Conservation (phyloP, 2,888 invertebrate genomes). For the Campoletis raptor region DNA sequence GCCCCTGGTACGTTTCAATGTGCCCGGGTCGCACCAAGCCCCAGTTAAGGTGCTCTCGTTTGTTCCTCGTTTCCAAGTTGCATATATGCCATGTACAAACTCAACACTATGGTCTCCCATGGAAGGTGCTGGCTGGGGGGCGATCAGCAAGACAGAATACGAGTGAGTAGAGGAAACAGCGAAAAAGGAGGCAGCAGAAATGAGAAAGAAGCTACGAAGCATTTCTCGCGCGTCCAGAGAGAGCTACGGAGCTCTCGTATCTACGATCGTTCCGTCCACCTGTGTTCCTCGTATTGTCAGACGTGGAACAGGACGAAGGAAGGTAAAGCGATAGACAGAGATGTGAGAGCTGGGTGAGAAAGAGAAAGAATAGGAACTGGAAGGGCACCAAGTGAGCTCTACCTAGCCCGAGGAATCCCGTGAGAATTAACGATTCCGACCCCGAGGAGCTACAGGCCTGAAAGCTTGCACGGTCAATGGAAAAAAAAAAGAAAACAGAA, state of each 20-base stretch:
- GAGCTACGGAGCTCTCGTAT: slow-evolving; percentile 63
- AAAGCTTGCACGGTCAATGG: slow-evolving; percentile 49
- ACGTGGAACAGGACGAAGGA: slow-evolving; percentile 72
- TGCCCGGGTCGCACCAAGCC: slow-evolving; percentile 71
- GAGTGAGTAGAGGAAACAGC: slow-evolving; percentile 20
- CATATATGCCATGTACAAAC: slow-evolving; percentile 60
- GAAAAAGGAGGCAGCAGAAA: slow-evolving; percentile 24
- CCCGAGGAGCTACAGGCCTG: slow-evolving; percentile 54
- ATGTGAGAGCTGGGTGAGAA: slow-evolving; percentile 27
- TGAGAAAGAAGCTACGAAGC: slow-evolving; percentile 55
- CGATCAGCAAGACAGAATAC: slow-evolving; percentile 1
- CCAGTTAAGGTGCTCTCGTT: slow-evolving; percentile 83
- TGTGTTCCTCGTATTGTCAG: slow-evolving; percentile 84
- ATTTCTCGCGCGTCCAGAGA: slow-evolving; percentile 58
- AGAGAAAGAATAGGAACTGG: slow-evolving; percentile 33
- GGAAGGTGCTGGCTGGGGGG: slow-evolving; percentile 19
- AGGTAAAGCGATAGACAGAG: slow-evolving; percentile 5
- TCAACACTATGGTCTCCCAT: slow-evolving; percentile 42
- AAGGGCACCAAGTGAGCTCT: slow-evolving; percentile 49
- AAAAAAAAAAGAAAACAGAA: slow-evolving; percentile 23
- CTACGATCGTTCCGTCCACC: slow-evolving; percentile 78
- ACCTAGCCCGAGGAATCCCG: slow-evolving; percentile 59
- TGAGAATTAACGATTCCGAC: slow-evolving; percentile 82
- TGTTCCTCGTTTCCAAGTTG: slow-evolving; percentile 83
- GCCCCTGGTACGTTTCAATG: slow-evolving; percentile 69